phyloP scores from a whole-genome alignment of 2,797 vertebrate genomes.

The Cygnus olor region DNA sequence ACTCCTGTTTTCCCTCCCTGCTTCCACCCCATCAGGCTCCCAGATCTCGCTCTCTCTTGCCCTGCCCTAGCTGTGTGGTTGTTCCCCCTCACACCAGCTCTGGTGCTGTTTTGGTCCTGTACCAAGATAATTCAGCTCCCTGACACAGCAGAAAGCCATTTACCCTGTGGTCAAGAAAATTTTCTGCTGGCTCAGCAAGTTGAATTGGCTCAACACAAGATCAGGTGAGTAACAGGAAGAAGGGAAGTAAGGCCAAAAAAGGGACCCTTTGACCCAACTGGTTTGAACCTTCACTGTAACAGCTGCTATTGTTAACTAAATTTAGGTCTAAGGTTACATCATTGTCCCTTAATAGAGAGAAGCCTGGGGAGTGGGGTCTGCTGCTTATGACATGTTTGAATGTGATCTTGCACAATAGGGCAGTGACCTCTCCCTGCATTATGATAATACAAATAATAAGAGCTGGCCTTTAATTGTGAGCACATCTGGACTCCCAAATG shows the following conservation, averaged over 20 bases:
- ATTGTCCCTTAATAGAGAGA: neutral
- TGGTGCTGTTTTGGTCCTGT: neutral
- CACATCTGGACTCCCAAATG: slow-evolving; percentile 41
- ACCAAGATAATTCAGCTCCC: neutral
- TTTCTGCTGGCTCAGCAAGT: slow-evolving; percentile 13
- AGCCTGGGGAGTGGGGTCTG: neutral
- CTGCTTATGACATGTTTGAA: neutral
- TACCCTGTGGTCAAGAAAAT: neutral
- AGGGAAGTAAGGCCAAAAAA: slow-evolving; percentile 12
- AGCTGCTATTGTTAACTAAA: slow-evolving; percentile 57
- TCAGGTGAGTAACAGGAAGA: slow-evolving; percentile 30
- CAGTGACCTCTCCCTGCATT: slow-evolving; percentile 10
- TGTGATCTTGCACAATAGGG: slow-evolving; percentile 10
- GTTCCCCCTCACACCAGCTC: neutral
- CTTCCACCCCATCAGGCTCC: neutral
- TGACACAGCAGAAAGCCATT: neutral
- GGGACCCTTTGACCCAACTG: neutral
- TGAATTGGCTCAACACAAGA: neutral
- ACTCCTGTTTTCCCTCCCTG: neutral
- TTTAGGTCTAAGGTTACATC: slow-evolving; percentile 26
- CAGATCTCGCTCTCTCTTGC: neutral
- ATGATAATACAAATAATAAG: neutral
- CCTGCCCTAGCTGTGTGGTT: fast-evolving
- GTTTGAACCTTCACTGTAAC: neutral
- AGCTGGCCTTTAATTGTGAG: neutral